These are phyloP conservation scores for Thysanoteuthis rhombus DNA, from an alignment of 2,888 invertebrate species.

Conservation along the genomic window DNA sequence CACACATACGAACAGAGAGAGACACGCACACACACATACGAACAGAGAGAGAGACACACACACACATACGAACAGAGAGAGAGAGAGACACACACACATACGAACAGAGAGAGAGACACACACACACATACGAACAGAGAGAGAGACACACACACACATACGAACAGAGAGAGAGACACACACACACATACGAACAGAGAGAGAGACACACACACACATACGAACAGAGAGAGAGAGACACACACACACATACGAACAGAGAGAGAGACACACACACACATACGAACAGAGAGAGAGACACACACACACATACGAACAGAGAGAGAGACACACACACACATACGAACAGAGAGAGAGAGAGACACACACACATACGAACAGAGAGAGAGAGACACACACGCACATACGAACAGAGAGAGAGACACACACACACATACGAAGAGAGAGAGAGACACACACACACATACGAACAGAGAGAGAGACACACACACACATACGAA, in stretches of 20 bases:
- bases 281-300: background rate
- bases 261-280: background rate
- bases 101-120: no score
- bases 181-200: no score
- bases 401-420: background rate
- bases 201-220: background rate
- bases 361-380: background rate
- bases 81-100: no score
- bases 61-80: no score
- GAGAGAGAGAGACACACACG: background rate
- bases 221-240: background rate
- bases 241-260: no score
- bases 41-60: no score
- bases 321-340: background rate
- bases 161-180: background rate
- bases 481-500: no score
- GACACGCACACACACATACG: background rate
- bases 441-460: no score
- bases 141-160: background rate
- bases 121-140: background rate
- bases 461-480: no score
- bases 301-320: fast-evolving
- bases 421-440: background rate
- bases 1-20: background rate
- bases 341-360: no score